Base-by-base conservation (phyloP, 2,888 invertebrate genomes). In the Plebejus melissa region DNA sequence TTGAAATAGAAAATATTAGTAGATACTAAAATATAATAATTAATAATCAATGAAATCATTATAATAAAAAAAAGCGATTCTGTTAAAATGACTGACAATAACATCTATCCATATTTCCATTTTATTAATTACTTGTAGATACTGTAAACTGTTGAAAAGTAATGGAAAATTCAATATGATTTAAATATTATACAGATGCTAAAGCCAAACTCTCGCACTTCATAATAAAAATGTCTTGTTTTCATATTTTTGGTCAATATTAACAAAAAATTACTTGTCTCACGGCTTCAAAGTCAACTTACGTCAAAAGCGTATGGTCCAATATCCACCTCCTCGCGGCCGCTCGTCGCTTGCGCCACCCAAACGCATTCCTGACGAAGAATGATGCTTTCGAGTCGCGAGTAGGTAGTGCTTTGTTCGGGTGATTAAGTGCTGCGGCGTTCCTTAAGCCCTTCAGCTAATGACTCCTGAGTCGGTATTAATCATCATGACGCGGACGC, bases 351-450 rank as follows among this genome's bases (percentile, higher is more conserved):
- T 84, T 82, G 80, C 77, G 80, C 87, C 86, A 79, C 79, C 78
- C 81, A 77, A 83, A 83, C 86, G 86, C 91, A 91, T 93, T 92
- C 92, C 89, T 93, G 93, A 93, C 91, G 91, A 93, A 93, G 93
- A 93, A 92, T 91, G 93, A 93, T 92, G 91, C 90, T 91, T 92
- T 91, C 91, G 90, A 89, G 87, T 86, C 84, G 88, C 89, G 90
- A 90, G 91, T 92, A 91, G 91, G 91, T 88, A 91, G 90, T 88
- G 90, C 92, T 91, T 92, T 93, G 93, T 93, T 90, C 91, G 90
- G 87, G 90, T 93, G 93, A 93, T 93, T 93, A 93, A 93, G 92
- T 93, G 88, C 87, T 88, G 84, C 85, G 83, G 86, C 87, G 87
- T 86, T 89, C 87, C 75, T 90, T 92, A 89, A 92, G 91, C 93